Base-by-base conservation (phyloP, 2,888 invertebrate species). In the Acrobasis consociella region DNA sequence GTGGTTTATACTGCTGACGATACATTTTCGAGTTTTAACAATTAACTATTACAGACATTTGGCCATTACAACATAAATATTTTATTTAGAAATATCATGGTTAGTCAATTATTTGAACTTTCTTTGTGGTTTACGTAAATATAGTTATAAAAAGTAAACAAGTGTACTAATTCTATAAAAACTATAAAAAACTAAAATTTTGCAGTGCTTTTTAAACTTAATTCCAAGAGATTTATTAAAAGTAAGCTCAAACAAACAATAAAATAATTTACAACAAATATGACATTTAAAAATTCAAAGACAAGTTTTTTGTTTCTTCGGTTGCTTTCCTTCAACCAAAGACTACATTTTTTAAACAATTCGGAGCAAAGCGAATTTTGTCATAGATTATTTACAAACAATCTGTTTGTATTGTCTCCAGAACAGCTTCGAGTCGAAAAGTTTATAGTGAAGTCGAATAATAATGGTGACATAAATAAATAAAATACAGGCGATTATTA, bases 231-330 rank as follows among this genome's bases (percentile, higher is more conserved):
- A 46, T n/a, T 1, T 31, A 31, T 31, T 31, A 31, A 7, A 31
- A 31, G 31, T 31, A 5, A 31, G 31, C 31, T 7, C 31, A 13
- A 46, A 13, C n/a, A 46, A 13, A n/a, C 10, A 42, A 46, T 56
- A 56, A 51, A 17, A 49, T 52, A 60, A 52, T 51, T 60, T 42
- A 39, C 37, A 52, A 60, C 39, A 17, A 42, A 56, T 46, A 56
- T 49, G 59, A 50, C 49, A 59, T 8, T 10, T 11, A 38, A 56
- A 42, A 42, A 56, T 9, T 46, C 42, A 56, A n/a, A 56, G 56
- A 56, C 42, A 56, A 31, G 31, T 31, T 31, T 31, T 31, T n/a
- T n/a, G n/a, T n/a, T 31, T 31, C 8, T 31, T 8, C 8, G 1
- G 31, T 31, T 31, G 31, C 7, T 0, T 31, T 31, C 8, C 31